phyloP scores from a whole-genome alignment of 2,888 invertebrate genomes.

The Aleiodes testaceus region DNA sequence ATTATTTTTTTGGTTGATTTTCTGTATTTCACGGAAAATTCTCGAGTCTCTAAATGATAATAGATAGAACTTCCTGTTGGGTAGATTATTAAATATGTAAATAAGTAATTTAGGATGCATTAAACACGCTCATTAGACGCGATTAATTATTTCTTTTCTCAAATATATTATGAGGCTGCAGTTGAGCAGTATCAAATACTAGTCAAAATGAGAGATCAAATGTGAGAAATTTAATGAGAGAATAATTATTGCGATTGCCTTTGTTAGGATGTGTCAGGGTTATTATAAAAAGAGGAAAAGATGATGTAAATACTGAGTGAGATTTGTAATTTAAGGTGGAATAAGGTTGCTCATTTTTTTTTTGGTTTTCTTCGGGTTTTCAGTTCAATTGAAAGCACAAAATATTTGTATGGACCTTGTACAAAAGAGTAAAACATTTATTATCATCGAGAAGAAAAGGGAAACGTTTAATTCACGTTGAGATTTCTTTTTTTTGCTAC shows the following conservation, averaged over 20 bases:
- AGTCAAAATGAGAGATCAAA: conserved; percentile 13
- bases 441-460: conserved; percentile 5
- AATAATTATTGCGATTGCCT: not conserved
- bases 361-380: not conserved
- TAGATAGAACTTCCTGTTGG: not conserved
- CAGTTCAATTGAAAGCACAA: not conserved
- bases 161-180: not conserved
- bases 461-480: conserved; percentile 30
- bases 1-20: conserved; percentile 1
- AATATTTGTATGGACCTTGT: conserved; percentile 23
- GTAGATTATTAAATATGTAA: not conserved
- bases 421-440: not conserved
- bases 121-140: not conserved
- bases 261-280: conserved; percentile 8
- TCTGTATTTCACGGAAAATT: not conserved
- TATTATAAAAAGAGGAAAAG: not conserved
- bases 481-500: conserved; percentile 55
- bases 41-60: not conserved
- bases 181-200: conserved; percentile 2
- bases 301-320: conserved; percentile 18
- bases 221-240: not conserved
- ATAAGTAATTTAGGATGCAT: not conserved
- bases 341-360: conserved; percentile 9
- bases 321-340: not conserved
- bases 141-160: not conserved